Evolutionary conservation across 2,888 invertebrate genomes (phyloP).

Genomic region (Chironomus tentans): DNA sequence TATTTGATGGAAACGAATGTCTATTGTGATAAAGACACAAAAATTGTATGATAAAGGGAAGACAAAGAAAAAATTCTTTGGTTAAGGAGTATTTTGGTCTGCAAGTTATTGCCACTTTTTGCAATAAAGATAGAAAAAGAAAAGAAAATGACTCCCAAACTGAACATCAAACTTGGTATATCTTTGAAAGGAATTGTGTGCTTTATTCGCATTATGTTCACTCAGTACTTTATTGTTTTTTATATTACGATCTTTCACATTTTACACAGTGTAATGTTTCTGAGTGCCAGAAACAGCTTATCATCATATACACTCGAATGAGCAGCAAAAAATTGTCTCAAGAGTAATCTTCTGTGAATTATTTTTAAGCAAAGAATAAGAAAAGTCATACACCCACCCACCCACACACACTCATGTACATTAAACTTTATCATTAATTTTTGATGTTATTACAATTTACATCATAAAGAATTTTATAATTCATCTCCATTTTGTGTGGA

Average conservation of each 20-base stretch:
- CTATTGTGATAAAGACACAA: background rate
- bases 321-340: background rate
- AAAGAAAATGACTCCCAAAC: conserved; percentile 7
- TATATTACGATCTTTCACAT: background rate
- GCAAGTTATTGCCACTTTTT: conserved; percentile 1
- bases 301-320: background rate
- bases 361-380: no score
- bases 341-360: no score
- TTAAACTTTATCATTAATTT: no score
- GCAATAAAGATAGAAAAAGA: conserved; percentile 7
- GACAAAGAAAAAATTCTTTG: background rate
- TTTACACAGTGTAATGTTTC: background rate
- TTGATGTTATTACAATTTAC: no score
- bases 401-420: no score
- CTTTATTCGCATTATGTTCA: no score
- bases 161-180: conserved; percentile 7
- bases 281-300: background rate
- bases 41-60: background rate
- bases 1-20: background rate
- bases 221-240: background rate
- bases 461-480: no score
- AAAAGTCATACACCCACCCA: no score
- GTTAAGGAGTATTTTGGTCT: conserved; percentile 3
- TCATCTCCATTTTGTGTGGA: no score
- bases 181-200: no score